Evolutionary conservation across 2,888 invertebrate genomes (phyloP), one percentile per base, ranked within the genome.

Genomic region (Hirtodrosophila trivittata): DNA sequence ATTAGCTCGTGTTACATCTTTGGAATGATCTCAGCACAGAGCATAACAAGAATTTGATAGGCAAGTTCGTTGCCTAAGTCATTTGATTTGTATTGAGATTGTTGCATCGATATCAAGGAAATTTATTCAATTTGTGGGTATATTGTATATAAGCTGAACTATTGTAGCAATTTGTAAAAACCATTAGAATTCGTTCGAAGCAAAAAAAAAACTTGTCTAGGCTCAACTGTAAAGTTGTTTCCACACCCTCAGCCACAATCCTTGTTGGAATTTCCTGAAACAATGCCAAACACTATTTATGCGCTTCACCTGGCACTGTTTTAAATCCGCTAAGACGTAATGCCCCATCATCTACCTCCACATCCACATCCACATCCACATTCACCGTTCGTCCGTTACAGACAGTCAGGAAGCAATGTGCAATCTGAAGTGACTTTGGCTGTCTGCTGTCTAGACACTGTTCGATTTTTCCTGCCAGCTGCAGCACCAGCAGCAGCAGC

Each of bases 331-430:
- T 75, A 55, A 55, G 32, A 28, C 25, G 30, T 37, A 28, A 25
- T 33, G 55, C 47, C 54, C 4, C 26, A 46, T 43, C 50, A 50
- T 9, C 30, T 42, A 50, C 28, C 51, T 35, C 47, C 14, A 21
- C 10, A 10, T 3, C 18, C 9, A 13, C 38, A 14, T 1, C 28
- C 37, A 57, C 42, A 55, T 49, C 49, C 50, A 68, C 52, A 55
- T 37, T 59, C 59, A 72, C 47, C 59, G 64, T 37, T 68, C 21
- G 69, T 55, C 75, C 71, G 76, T 51, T 71, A 51, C 35, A 55
- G 55, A 49, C 74, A 72, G 80, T 81, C 80, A 87, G 87, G 87
- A 87, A 81, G 83, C 87, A 87, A 86, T 82, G 86, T 85, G 86
- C 86, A 85, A 85, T 70, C 49, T 80, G 83, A 80, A 80, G 86